Evolutionary conservation across 2,113 vertebrate genomes (phyloP).

Genomic region (Hippolais icterina): DNA sequence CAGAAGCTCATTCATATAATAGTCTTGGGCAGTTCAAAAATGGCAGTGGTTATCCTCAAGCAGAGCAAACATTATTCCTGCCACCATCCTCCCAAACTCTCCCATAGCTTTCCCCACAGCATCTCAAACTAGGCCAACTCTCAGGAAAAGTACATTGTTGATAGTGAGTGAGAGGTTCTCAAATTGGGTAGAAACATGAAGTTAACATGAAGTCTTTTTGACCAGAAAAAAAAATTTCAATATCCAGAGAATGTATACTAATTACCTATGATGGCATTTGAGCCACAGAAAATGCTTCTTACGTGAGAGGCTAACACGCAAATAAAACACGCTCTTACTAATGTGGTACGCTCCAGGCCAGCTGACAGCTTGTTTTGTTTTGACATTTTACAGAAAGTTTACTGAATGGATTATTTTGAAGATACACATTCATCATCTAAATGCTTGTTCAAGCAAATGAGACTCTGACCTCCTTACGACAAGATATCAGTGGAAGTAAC

Average conservation of each 20-base stretch:
- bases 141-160: not conserved
- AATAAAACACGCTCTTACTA: not conserved
- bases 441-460: constrained; percentile 43
- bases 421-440: not conserved
- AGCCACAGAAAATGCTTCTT: not conserved
- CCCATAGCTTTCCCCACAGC: not conserved
- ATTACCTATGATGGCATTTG: not conserved
- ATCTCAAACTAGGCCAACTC: not conserved
- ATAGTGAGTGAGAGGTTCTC: not conserved
- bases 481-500: not conserved
- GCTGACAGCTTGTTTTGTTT: constrained; percentile 17
- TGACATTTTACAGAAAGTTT: constrained; percentile 34
- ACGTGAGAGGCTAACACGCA: not conserved
- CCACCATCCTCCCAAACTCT: not conserved
- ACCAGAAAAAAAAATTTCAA: not conserved
- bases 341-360: not conserved
- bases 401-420: constrained; percentile 31
- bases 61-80: not conserved
- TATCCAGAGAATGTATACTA: not conserved
- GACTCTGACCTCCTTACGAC: not conserved
- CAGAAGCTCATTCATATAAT: not conserved
- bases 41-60: not conserved
- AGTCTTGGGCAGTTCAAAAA: not conserved
- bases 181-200: not conserved
- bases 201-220: not conserved